These are phyloP conservation scores for Trypoxylon attenuatum DNA, from an alignment of 2,888 invertebrate species.

Conservation along the genomic window DNA sequence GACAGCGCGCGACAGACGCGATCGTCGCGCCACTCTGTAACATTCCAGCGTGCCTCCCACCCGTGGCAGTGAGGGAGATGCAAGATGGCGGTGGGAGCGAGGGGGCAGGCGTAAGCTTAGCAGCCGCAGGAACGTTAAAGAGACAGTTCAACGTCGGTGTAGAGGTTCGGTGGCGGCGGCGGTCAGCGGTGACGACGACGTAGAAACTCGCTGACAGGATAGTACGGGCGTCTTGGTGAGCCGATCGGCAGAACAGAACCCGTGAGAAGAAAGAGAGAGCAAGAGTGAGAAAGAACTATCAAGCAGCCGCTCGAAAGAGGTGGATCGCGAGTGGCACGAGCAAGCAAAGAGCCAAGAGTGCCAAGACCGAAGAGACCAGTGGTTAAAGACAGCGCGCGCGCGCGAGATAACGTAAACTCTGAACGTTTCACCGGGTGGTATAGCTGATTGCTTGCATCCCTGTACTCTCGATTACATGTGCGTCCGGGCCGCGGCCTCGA, in stretches of 20 bases:
- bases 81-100: slow-evolving; percentile 7
- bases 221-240: no score
- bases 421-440: no score
- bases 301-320: not conserved
- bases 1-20: not conserved
- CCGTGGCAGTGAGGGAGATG: not conserved
- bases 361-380: no score
- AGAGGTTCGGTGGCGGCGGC: slow-evolving; percentile 1
- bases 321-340: slow-evolving; percentile 3
- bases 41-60: not conserved
- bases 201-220: slow-evolving; percentile 3
- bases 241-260: not conserved
- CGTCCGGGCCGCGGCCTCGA: slow-evolving; percentile 33
- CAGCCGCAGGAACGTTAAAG: not conserved
- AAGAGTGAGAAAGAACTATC: not conserved
- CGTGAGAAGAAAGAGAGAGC: not conserved
- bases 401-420: no score
- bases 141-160: not conserved
- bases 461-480: slow-evolving; percentile 34
- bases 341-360: not conserved
- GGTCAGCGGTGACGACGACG: not conserved
- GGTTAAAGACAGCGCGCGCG: no score
- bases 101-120: not conserved
- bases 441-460: no score
- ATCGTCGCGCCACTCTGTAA: not conserved